These are phyloP conservation scores for Aythya baeri DNA, from an alignment of 2,113 vertebrate species.

Conservation along the genomic window DNA sequence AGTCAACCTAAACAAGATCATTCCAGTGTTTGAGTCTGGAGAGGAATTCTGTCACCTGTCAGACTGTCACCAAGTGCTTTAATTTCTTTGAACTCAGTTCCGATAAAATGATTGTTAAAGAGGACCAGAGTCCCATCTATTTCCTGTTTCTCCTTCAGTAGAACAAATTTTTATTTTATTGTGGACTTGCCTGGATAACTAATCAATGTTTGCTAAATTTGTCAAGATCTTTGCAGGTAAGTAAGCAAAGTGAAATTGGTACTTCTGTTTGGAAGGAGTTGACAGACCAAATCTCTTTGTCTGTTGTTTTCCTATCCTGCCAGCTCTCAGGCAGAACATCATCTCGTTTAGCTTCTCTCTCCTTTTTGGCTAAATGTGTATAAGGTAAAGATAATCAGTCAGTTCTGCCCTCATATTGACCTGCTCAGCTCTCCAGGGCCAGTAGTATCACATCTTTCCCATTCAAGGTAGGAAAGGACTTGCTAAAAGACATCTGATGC, in stretches of 20 bases:
- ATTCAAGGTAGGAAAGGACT: neutral
- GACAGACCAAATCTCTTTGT: neutral
- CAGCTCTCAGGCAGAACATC: neutral
- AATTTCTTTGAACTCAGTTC: neutral
- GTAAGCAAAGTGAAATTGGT: neutral
- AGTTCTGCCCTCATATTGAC: neutral
- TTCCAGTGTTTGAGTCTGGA: neutral
- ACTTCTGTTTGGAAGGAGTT: accelerated
- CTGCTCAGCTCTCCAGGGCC: neutral
- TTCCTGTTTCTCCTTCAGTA: neutral
- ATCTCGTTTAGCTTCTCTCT: neutral
- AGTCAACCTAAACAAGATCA: neutral
- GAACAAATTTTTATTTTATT: neutral
- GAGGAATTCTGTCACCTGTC: neutral
- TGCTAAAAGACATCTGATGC: neutral
- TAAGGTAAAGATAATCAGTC: neutral
- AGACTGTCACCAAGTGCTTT: neutral
- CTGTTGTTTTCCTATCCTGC: neutral
- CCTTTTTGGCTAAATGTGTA: neutral
- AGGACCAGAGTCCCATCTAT: neutral
- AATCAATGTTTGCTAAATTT: neutral
- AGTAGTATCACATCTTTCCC: slow-evolving; percentile 3
- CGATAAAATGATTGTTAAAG: neutral
- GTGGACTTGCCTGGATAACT: neutral
- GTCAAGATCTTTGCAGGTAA: neutral